Conservation (phyloP, 2,888 invertebrate species). For the Rhogogaster chlorosoma region DNA sequence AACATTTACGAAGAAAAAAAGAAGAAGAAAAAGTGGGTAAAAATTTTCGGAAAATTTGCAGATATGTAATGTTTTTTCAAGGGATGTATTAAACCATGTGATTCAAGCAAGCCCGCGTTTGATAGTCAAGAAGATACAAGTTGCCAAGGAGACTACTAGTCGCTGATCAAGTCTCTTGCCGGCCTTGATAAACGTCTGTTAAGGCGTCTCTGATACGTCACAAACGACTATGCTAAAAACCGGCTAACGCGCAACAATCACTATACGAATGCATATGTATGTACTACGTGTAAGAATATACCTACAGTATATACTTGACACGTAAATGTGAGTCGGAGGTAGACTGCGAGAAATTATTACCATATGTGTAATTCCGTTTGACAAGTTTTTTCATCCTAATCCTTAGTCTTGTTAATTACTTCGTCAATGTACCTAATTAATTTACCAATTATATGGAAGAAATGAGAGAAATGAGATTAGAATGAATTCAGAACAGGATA, state of each 20-base stretch:
- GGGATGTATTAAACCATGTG: background rate
- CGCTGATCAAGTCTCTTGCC: conserved; percentile 28
- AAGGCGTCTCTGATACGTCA: conserved; percentile 5
- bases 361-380: background rate
- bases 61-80: background rate
- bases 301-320: background rate
- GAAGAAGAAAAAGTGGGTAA: background rate
- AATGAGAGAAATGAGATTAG: background rate
- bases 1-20: background rate
- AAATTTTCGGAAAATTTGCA: background rate
- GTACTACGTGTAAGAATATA: background rate
- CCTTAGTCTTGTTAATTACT: background rate
- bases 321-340: background rate
- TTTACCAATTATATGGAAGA: background rate
- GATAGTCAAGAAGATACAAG: conserved; percentile 14
- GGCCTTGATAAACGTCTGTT: conserved; percentile 40
- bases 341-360: background rate
- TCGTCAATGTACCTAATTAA: background rate
- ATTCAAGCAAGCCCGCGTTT: background rate
- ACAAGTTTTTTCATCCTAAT: background rate
- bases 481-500: background rate
- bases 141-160: conserved; percentile 29
- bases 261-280: background rate
- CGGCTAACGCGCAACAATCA: background rate
- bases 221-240: conserved; percentile 14